A percentile compares a stretch with the other conserved stretches of the same genome.
These are phyloP conservation scores for Catagonus wagneri DNA, from an alignment of 2,113 vertebrate species.

Conservation along the genomic window DNA sequence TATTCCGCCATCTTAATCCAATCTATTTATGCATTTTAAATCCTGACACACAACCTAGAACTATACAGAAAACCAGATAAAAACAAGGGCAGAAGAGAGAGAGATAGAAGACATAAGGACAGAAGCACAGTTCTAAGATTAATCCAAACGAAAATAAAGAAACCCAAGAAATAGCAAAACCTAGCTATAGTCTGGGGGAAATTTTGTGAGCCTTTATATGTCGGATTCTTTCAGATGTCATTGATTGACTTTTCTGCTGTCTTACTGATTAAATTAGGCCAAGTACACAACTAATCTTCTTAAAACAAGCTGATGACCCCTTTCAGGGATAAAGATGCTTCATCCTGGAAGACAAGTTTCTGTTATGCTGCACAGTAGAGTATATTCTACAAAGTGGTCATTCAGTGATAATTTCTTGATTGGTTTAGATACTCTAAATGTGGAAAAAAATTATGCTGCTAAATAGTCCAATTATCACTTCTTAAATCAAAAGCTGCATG, in stretches of 20 bases:
- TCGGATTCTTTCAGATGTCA: not conserved
- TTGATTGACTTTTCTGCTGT: not conserved
- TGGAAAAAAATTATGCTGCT: not conserved
- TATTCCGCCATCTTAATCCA: too few species aligned
- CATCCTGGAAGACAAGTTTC: constrained; percentile 19
- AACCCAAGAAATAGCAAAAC: not conserved
- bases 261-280: constrained; percentile 46
- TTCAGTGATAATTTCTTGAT: constrained; percentile 1
- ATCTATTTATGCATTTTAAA: constrained; percentile 36
- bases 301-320: not conserved
- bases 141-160: constrained; percentile 1
- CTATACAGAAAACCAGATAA: not conserved
- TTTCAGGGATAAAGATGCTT: not conserved
- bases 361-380: not conserved
- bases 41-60: not conserved
- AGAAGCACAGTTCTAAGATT: constrained; percentile 23
- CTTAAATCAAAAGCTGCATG: constrained; percentile 1
- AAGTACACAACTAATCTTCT: constrained; percentile 15
- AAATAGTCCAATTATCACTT: not conserved
- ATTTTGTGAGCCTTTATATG: not conserved
- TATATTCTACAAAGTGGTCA: not conserved
- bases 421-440: not conserved
- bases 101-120: not conserved
- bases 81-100: not conserved
- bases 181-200: not conserved